Conservation (phyloP, 2,797 vertebrate species). For the Garrulus glandarius region DNA sequence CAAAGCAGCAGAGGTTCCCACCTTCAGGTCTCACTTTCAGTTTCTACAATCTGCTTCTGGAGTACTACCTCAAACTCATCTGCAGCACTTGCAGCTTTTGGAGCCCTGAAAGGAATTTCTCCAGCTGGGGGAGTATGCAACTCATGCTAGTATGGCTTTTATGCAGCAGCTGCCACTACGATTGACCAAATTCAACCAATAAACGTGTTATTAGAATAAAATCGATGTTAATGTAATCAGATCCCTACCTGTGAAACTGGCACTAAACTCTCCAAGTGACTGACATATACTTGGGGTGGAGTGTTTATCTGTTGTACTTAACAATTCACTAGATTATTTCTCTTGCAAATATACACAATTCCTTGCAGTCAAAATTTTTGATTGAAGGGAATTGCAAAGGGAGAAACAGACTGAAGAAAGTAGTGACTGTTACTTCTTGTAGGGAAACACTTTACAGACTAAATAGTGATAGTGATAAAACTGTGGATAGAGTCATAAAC, state of each 20-base stretch:
- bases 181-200: background rate
- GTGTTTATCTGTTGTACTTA: background rate
- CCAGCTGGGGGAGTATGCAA: background rate
- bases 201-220: background rate
- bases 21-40: background rate
- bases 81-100: accelerated
- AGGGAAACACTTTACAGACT: background rate
- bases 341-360: background rate
- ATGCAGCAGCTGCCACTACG: accelerated
- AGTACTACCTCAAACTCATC: background rate
- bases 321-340: background rate
- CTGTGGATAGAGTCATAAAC: background rate
- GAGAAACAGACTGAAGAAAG: background rate
- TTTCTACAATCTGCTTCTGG: background rate
- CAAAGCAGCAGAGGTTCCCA: background rate
- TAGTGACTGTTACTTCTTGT: accelerated
- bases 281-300: background rate
- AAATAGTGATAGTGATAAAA: background rate
- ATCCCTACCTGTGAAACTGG: background rate
- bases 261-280: background rate
- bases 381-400: background rate
- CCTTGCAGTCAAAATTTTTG: background rate
- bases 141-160: background rate
- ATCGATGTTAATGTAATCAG: background rate
- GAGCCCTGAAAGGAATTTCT: background rate